Percentiles rank a stretch among this genome's conserved stretches.
phyloP scores from a whole-genome alignment of 2,113 vertebrate genomes.

The Scophthalmus maximus region DNA sequence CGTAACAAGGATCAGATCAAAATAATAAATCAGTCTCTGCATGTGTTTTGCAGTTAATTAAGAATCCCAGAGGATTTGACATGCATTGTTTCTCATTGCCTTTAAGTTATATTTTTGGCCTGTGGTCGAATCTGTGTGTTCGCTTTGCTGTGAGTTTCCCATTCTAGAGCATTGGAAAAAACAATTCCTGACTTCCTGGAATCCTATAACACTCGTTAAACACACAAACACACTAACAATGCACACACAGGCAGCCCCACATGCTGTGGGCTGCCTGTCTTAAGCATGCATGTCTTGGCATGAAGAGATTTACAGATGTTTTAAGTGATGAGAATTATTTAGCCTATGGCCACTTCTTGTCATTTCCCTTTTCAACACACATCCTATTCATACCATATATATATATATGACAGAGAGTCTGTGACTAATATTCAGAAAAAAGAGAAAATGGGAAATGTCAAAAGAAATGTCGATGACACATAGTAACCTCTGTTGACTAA shows the following conservation, averaged over 20 bases:
- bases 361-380: conserved; percentile 13
- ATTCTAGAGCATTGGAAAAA: conserved; percentile 51
- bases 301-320: conserved; percentile 41
- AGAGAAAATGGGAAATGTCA: conserved; percentile 5
- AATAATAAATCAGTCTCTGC: conserved; percentile 1
- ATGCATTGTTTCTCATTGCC: conserved; percentile 67
- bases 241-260: conserved; percentile 21
- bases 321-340: conserved; percentile 23
- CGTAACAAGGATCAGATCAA: neutral
- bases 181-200: conserved; percentile 76
- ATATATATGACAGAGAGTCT: conserved; percentile 2
- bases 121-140: conserved; percentile 62
- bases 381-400: neutral
- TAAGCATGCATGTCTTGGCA: conserved; percentile 39
- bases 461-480: conserved; percentile 11
- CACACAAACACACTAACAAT: conserved; percentile 63
- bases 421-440: conserved; percentile 13
- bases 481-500: neutral
- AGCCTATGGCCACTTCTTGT: conserved; percentile 13
- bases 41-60: conserved; percentile 50
- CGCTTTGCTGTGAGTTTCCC: conserved; percentile 53
- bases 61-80: conserved; percentile 52
- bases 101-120: conserved; percentile 76
- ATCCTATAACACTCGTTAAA: conserved; percentile 59
- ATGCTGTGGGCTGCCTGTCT: conserved; percentile 30